Percentiles rank a stretch among this genome's conserved stretches.
Conservation (phyloP, 2,888 invertebrate genomes). For the Leptopilina myrica region DNA sequence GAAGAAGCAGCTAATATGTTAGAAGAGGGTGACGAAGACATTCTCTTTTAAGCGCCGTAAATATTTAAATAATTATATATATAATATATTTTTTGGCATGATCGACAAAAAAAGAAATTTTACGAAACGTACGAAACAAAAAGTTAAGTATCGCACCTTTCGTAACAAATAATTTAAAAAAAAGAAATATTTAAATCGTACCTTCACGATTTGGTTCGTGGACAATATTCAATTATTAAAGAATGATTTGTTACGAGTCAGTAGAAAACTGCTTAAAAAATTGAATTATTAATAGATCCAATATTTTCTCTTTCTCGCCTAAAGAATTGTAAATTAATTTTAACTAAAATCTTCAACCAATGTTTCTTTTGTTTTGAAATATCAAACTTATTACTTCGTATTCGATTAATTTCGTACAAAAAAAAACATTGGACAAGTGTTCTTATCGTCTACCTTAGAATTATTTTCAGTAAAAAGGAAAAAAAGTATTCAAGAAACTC, state of each 20-base stretch:
- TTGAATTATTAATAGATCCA: slow-evolving; percentile 1
- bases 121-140: slow-evolving; percentile 11
- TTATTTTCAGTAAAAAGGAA: neutral
- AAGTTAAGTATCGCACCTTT: slow-evolving; percentile 39
- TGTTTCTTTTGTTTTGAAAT: neutral
- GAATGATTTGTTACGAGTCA: neutral
- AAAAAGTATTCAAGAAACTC: slow-evolving; percentile 10
- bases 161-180: slow-evolving; percentile 4
- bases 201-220: slow-evolving; percentile 9
- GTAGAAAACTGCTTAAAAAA: neutral
- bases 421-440: slow-evolving; percentile 15
- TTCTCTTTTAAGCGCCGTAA: slow-evolving; percentile 84
- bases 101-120: neutral
- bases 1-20: slow-evolving; percentile 83
- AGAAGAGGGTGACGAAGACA: slow-evolving; percentile 93
- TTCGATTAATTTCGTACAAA: neutral
- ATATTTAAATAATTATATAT: slow-evolving; percentile 24
- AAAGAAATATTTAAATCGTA: slow-evolving; percentile 1
- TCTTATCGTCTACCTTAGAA: slow-evolving; percentile 10
- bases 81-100: slow-evolving; percentile 43
- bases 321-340: slow-evolving; percentile 22
- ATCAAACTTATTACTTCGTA: slow-evolving; percentile 13
- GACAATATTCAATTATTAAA: neutral
- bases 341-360: neutral
- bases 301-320: neutral